Evolutionary conservation across 2,888 invertebrate species (phyloP).

Genomic region (Drosophila infuscata): DNA sequence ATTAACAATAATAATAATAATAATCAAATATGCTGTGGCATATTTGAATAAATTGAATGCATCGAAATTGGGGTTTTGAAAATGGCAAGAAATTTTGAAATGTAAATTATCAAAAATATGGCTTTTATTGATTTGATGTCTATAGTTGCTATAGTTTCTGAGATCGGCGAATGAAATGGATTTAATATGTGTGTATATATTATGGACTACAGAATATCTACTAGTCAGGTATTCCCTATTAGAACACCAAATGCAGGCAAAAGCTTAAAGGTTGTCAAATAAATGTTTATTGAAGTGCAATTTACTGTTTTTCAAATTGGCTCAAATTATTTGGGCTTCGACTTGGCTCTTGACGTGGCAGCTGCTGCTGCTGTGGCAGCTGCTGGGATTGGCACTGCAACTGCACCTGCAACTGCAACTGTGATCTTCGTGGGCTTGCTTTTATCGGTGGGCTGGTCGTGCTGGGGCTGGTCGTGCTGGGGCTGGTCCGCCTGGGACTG

Average conservation of each 20-base stretch:
- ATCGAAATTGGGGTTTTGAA: too few species aligned
- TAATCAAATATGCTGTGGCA: too few species aligned
- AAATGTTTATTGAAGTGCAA: background rate
- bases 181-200: background rate
- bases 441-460: constrained; percentile 9
- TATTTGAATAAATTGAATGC: too few species aligned
- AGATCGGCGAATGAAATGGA: background rate
- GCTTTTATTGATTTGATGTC: background rate
- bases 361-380: background rate
- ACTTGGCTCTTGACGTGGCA: constrained; percentile 9
- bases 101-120: background rate
- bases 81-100: too few species aligned
- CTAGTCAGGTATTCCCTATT: background rate
- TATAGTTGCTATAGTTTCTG: background rate
- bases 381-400: background rate
- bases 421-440: constrained; percentile 15
- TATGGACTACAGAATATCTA: background rate
- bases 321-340: constrained; percentile 8
- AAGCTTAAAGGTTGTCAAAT: background rate
- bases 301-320: background rate
- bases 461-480: background rate
- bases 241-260: background rate
- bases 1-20: too few species aligned
- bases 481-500: too few species aligned
- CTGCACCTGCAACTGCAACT: background rate